Percentiles rank a stretch among this genome's conserved stretches.
These are phyloP conservation scores for Prietella phreatophila DNA, from an alignment of 2,113 vertebrate genomes.

Conservation along the genomic window DNA sequence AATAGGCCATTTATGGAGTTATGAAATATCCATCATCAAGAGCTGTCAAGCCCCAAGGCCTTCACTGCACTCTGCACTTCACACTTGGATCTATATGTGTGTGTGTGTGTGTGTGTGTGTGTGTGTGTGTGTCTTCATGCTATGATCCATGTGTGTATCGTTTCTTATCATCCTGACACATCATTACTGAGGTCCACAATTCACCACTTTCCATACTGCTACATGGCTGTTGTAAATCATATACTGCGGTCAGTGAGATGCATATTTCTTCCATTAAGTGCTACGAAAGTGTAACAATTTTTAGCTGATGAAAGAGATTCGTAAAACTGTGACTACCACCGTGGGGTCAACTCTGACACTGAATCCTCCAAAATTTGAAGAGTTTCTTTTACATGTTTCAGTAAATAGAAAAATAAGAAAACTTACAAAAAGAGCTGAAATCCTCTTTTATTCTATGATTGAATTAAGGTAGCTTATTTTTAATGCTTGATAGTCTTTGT, in stretches of 20 bases:
- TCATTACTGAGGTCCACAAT: slow-evolving; percentile 37
- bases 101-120: slow-evolving; percentile 8
- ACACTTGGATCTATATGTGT: slow-evolving; percentile 11
- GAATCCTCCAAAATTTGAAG: neutral
- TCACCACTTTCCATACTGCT: slow-evolving; percentile 15
- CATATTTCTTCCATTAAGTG: slow-evolving; percentile 16
- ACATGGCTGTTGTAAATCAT: slow-evolving; percentile 14
- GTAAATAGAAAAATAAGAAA: neutral
- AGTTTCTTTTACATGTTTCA: neutral
- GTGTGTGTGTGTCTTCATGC: neutral
- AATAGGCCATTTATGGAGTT: slow-evolving; percentile 59
- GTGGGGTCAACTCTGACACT: neutral
- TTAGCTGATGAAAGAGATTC: slow-evolving; percentile 11
- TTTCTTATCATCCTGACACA: slow-evolving; percentile 17
- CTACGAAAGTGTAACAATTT: slow-evolving; percentile 6
- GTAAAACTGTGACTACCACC: slow-evolving; percentile 6
- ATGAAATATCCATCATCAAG: slow-evolving; percentile 60
- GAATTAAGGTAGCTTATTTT: neutral
- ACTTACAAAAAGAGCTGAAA: neutral
- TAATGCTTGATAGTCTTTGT: neutral
- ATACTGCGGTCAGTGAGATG: neutral
- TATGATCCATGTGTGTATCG: neutral
- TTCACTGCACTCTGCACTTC: slow-evolving; percentile 21
- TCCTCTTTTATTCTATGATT: neutral
- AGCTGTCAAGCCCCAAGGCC: slow-evolving; percentile 51